These are phyloP conservation scores for Dasyornis broadbenti DNA, from an alignment of 2,113 vertebrate species.

Conservation along the genomic window DNA sequence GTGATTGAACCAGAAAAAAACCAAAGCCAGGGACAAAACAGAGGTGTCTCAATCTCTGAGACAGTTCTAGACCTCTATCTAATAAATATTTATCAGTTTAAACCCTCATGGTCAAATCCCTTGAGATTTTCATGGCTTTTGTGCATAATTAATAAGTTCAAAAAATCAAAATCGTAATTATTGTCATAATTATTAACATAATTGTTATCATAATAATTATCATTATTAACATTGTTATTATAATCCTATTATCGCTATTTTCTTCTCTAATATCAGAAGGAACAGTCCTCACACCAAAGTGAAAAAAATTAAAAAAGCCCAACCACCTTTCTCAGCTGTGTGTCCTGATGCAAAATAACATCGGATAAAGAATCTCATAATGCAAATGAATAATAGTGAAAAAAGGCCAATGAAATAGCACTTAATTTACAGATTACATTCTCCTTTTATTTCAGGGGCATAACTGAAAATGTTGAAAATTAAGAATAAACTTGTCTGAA, in stretches of 20 bases:
- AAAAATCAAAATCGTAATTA: too few species aligned
- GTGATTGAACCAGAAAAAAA: neutral
- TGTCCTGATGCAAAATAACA: neutral
- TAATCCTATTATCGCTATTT: neutral
- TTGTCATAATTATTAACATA: neutral
- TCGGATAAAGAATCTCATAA: neutral
- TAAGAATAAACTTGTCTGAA: neutral
- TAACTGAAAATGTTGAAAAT: neutral
- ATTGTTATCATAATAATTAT: neutral
- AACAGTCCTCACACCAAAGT: neutral
- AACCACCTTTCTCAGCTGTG: neutral
- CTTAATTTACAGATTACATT: neutral
- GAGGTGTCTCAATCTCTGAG: neutral
- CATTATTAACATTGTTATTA: neutral
- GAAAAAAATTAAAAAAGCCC: neutral
- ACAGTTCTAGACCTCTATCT: neutral
- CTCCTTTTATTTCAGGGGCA: neutral
- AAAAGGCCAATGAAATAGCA: fast-evolving
- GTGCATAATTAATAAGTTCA: neutral
- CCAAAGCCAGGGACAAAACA: neutral
- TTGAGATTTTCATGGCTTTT: neutral
- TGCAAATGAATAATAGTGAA: fast-evolving
- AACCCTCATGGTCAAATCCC: neutral
- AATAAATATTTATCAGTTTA: neutral
- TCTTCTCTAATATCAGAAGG: neutral